These are phyloP conservation scores for Heteronetta atricapilla DNA, from an alignment of 2,113 vertebrate genomes.

Conservation along the genomic window DNA sequence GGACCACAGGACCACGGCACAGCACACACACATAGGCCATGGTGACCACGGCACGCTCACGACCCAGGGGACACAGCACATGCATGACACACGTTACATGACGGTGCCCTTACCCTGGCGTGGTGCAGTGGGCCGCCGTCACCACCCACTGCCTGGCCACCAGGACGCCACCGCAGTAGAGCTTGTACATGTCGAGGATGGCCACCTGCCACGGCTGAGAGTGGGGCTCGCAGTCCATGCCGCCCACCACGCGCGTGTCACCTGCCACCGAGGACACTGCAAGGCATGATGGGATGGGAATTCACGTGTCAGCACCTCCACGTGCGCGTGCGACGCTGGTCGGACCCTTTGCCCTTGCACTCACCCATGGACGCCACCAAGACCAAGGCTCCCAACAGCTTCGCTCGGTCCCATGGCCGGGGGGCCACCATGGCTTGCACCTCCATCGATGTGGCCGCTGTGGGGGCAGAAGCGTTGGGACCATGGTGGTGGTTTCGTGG, in stretches of 20 bases:
- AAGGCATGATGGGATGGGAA: fast-evolving
- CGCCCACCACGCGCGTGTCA: neutral
- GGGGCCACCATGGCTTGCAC: neutral
- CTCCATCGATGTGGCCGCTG: neutral
- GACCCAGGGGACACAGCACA: fast-evolving
- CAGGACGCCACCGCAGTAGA: neutral
- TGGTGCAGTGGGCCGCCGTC: constrained; percentile 10
- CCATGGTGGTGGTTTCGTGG: fast-evolving
- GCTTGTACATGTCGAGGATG: neutral
- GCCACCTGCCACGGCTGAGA: constrained; percentile 1
- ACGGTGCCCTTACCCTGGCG: neutral
- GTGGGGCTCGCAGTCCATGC: neutral
- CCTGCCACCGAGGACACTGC: neutral
- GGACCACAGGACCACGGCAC: neutral
- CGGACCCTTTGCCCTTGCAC: fast-evolving
- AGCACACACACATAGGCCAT: no score
- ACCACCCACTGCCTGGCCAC: neutral
- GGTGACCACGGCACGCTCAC: no score
- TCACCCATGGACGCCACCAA: neutral
- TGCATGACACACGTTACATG: fast-evolving
- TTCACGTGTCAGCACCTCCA: fast-evolving
- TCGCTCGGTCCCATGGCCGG: neutral
- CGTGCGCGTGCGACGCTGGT: fast-evolving
- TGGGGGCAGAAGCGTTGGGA: neutral
- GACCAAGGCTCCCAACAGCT: neutral